These are phyloP conservation scores for Drosophila mauritiana DNA, from an alignment of 1,140 invertebrate genomes.

Conservation along the genomic window DNA sequence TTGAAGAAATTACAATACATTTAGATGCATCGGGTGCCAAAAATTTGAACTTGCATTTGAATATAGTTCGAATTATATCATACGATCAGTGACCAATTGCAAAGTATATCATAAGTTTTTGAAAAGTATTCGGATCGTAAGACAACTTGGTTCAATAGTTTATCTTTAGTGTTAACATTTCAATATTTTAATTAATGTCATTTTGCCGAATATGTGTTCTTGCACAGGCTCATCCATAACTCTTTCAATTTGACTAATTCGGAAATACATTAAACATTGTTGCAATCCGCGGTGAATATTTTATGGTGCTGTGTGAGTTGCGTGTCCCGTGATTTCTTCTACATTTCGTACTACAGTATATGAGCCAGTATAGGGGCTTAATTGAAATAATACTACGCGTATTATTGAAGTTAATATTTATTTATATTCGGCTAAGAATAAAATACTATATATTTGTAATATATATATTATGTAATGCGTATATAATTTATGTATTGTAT, in stretches of 20 bases:
- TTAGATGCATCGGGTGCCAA: constrained; percentile 6
- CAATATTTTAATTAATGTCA: constrained; percentile 1
- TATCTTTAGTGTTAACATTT: constrained; percentile 8
- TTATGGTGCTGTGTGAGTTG: constrained; percentile 8
- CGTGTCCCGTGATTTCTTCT: background rate
- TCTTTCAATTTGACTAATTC: constrained; percentile 8
- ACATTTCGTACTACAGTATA: constrained; percentile 8
- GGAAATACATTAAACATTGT: background rate
- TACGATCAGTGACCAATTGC: background rate
- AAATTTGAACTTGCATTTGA: constrained; percentile 7
- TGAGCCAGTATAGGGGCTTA: constrained; percentile 12
- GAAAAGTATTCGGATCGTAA: background rate
- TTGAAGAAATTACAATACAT: constrained; percentile 14
- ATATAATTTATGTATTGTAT: constrained; percentile 8
- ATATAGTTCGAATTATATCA: constrained; percentile 6
- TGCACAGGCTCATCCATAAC: constrained; percentile 4
- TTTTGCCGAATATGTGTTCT: constrained; percentile 8
- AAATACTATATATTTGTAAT: constrained; percentile 16
- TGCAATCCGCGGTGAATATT: constrained; percentile 6
- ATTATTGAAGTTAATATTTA: constrained; percentile 16
- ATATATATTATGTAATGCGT: constrained; percentile 15
- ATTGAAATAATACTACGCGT: constrained; percentile 14
- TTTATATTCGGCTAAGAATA: constrained; percentile 19
- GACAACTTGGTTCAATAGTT: background rate
- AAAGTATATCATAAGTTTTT: background rate